Percentiles rank a stretch among this genome's conserved stretches.
These are phyloP conservation scores for Echinarachnius parma DNA, from an alignment of 53 echinoderm and acorn worm genomes.

Conservation along the genomic window DNA sequence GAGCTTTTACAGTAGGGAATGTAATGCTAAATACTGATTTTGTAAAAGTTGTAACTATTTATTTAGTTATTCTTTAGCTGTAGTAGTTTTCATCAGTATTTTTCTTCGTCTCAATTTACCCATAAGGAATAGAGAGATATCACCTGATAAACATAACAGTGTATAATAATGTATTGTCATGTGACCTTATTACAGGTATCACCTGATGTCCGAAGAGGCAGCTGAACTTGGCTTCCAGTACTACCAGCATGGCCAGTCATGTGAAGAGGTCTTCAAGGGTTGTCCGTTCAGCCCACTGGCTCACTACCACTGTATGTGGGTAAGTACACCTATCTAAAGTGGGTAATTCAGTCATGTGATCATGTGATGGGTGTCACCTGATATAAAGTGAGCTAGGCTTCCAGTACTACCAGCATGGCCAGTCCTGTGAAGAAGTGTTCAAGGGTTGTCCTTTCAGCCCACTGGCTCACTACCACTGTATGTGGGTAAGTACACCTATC, in stretches of 20 bases:
- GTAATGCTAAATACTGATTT: too few relatives aligned
- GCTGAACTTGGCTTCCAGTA: slow-evolving; percentile 84
- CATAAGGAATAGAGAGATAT: too few relatives aligned
- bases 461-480: slow-evolving; percentile 97
- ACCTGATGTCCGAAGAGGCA: slow-evolving; percentile 28
- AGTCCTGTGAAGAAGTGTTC: slow-evolving; percentile 89
- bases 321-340: too few relatives aligned
- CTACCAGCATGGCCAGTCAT: slow-evolving; percentile 92
- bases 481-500: slow-evolving; percentile 81
- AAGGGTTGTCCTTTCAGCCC: slow-evolving; percentile 91
- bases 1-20: too few relatives aligned
- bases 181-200: too few relatives aligned
- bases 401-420: slow-evolving; percentile 91
- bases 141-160: too few relatives aligned
- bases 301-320: slow-evolving; percentile 99
- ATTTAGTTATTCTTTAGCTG: too few relatives aligned
- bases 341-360: too few relatives aligned
- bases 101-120: too few relatives aligned
- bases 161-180: too few relatives aligned
- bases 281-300: slow-evolving; percentile 93
- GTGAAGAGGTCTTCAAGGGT: slow-evolving; percentile 82
- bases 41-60: too few relatives aligned
- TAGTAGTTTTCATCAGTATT: too few relatives aligned
- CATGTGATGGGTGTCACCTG: slow-evolving; percentile 22
- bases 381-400: slow-evolving; percentile 72